Evolutionary conservation across 1,140 invertebrate genomes (phyloP).

Genomic region (Drosophila trapezifrons): DNA sequence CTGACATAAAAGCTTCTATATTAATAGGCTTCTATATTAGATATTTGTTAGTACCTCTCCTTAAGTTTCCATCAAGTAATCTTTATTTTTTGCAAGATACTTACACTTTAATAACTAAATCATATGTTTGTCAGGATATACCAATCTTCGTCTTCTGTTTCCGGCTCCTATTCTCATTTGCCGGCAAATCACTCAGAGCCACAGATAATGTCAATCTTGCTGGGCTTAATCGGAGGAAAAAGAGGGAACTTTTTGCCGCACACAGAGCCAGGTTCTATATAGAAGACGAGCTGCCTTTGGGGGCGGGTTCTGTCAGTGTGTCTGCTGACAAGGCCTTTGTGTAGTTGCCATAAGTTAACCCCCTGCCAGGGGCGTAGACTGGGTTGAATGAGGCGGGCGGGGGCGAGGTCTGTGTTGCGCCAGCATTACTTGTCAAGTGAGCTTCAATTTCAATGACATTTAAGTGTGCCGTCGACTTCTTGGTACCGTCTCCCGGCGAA

Average conservation of each 20-base stretch:
- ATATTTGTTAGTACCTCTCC: not conserved
- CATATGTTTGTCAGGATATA: slow-evolving; percentile 22
- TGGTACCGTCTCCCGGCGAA: slow-evolving; percentile 22
- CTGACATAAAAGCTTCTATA: not conserved
- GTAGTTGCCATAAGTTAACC: slow-evolving; percentile 58
- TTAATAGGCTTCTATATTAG: not conserved
- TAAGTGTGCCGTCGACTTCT: slow-evolving; percentile 62
- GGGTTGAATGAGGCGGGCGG: not conserved
- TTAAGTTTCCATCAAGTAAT: not conserved
- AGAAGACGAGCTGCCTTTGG: slow-evolving; percentile 21
- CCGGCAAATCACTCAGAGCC: slow-evolving; percentile 54
- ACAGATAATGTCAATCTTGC: slow-evolving; percentile 58
- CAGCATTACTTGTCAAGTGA: slow-evolving; percentile 73
- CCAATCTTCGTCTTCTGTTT: not conserved
- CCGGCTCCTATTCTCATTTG: slow-evolving; percentile 5
- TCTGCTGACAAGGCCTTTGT: slow-evolving; percentile 67
- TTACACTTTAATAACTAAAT: not conserved
- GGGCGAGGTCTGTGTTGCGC: slow-evolving; percentile 32
- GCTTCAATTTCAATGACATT: slow-evolving; percentile 74
- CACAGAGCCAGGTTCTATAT: slow-evolving; percentile 20
- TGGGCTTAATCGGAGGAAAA: slow-evolving; percentile 20
- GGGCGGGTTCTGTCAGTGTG: slow-evolving; percentile 49
- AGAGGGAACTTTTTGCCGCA: slow-evolving; percentile 24
- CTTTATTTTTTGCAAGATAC: not conserved
- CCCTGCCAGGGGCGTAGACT: slow-evolving; percentile 13